A percentile compares a stretch with the other conserved stretches of the same genome.
phyloP scores from a whole-genome alignment of 1,140 invertebrate species.

The Acarapis woodi region DNA sequence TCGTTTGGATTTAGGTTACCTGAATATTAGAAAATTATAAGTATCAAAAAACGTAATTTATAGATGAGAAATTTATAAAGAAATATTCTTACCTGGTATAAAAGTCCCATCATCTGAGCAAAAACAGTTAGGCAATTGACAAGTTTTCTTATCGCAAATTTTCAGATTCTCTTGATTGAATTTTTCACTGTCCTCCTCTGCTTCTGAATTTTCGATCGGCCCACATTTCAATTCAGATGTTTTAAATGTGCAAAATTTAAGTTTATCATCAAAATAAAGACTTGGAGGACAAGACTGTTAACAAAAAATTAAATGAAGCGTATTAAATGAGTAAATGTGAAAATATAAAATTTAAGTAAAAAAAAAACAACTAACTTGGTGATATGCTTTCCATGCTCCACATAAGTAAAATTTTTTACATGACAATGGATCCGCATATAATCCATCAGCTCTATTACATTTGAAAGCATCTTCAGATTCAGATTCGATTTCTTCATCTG shows the following conservation, averaged over 20 bases:
- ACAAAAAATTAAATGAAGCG: no score
- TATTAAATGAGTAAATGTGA: no score
- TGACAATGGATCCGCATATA: conserved; percentile 55
- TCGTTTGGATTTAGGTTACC: conserved; percentile 10
- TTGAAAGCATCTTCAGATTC: conserved; percentile 19
- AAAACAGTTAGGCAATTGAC: conserved; percentile 62
- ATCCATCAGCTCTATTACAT: conserved; percentile 40
- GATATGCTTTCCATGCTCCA: conserved; percentile 6
- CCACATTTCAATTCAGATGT: conserved; percentile 54
- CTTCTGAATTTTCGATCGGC: conserved; percentile 25
- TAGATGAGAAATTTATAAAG: background rate
- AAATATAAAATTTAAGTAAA: no score
- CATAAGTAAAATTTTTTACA: conserved; percentile 10
- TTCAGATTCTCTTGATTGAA: conserved; percentile 8
- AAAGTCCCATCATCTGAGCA: conserved; percentile 66
- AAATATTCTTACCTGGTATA: conserved; percentile 30
- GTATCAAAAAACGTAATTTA: background rate
- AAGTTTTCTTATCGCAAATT: conserved; percentile 40
- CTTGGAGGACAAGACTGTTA: conserved; percentile 53
- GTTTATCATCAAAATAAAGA: conserved; percentile 60
- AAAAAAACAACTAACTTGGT: no score
- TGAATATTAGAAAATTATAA: background rate
- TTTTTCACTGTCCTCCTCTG: background rate
- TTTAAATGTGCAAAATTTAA: conserved; percentile 68
- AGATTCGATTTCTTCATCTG: background rate